Percentiles rank a stretch among this genome's conserved stretches.
Evolutionary conservation across 2,888 invertebrate species (phyloP).

Genomic region (Clanis bilineata): DNA sequence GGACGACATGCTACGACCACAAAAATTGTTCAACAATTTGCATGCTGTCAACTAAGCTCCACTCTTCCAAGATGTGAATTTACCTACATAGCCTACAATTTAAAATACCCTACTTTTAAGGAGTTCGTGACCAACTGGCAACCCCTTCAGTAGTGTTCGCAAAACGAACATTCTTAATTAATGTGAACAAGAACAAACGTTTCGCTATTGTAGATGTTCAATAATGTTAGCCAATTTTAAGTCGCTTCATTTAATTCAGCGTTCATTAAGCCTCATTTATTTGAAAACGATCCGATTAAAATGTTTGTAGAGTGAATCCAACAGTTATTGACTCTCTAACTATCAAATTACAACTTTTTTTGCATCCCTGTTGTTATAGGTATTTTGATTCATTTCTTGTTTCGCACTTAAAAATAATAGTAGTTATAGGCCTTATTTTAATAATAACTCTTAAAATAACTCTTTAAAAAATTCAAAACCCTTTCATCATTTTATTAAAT

Average conservation of each 20-base stretch:
- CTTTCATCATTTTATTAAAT: too few species aligned
- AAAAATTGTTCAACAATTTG: not conserved
- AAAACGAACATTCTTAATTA: constrained; percentile 70
- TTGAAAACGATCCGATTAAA: constrained; percentile 25
- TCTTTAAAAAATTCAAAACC: too few species aligned
- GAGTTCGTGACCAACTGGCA: constrained; percentile 17
- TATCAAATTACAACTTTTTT: not conserved
- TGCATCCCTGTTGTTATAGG: not conserved
- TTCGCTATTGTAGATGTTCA: constrained; percentile 58
- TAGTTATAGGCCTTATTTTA: too few species aligned
- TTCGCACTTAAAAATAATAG: too few species aligned
- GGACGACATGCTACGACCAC: not conserved
- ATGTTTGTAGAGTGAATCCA: constrained; percentile 4
- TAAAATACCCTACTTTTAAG: not conserved
- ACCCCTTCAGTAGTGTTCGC: constrained; percentile 43
- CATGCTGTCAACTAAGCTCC: too few species aligned
- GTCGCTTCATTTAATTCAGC: constrained; percentile 41
- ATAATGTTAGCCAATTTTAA: constrained; percentile 53
- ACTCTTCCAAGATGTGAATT: not conserved
- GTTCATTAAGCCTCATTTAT: constrained; percentile 45
- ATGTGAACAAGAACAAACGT: constrained; percentile 64
- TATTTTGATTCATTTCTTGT: too few species aligned
- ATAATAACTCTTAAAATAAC: too few species aligned
- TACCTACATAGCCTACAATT: too few species aligned
- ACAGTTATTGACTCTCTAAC: not conserved